These are phyloP conservation scores for Enteromius unitaeniatus DNA, from an alignment of 2,797 vertebrate genomes.

Conservation along the genomic window DNA sequence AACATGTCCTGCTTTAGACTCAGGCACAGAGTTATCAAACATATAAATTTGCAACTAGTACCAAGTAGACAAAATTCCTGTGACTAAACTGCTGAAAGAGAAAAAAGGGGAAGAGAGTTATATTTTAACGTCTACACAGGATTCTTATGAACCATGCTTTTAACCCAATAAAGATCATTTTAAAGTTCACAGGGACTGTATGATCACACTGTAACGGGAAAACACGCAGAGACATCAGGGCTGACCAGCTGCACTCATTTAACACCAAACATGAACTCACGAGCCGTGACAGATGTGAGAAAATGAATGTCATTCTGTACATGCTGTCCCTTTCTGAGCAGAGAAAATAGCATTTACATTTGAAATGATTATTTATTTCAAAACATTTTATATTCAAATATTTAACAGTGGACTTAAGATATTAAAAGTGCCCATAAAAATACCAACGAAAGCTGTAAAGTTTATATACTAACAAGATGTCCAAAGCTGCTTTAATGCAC, in stretches of 20 bases:
- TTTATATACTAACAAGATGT: no score
- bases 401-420: background rate
- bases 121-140: background rate
- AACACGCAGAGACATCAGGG: background rate
- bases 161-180: no score
- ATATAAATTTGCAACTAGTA: background rate
- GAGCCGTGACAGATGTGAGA: rapidly evolving
- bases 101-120: background rate
- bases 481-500: no score
- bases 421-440: background rate
- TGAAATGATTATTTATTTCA: background rate
- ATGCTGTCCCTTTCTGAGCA: background rate
- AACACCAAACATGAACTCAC: background rate
- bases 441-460: no score
- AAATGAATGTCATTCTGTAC: background rate
- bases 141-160: background rate
- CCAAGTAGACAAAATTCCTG: background rate
- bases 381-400: background rate
- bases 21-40: background rate
- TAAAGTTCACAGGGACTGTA: background rate
- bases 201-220: background rate
- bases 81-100: background rate
- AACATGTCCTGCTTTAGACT: background rate
- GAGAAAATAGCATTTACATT: background rate
- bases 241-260: background rate